phyloP scores from a whole-genome alignment of 2,888 invertebrate genomes.

The Suillia variegata region DNA sequence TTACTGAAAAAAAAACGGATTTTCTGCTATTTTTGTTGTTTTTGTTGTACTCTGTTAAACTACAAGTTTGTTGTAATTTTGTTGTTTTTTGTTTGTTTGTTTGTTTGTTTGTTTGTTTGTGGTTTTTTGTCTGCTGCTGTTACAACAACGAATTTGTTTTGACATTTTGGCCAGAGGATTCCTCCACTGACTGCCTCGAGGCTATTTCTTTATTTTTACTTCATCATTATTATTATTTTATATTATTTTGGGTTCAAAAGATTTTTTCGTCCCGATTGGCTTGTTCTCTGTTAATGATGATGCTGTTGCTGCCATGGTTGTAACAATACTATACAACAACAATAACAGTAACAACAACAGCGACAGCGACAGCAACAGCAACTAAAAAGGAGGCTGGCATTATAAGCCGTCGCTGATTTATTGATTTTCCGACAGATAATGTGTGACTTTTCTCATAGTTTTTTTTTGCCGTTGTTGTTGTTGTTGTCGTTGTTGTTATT shows the following conservation, averaged over 20 bases:
- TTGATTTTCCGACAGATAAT: constrained; percentile 55
- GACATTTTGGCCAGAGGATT: neutral
- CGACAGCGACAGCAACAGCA: no score
- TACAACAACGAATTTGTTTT: neutral
- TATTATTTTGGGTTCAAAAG: no score
- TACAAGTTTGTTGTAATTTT: neutral
- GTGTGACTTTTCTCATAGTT: constrained; percentile 55
- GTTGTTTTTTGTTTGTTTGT: neutral
- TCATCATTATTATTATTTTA: neutral
- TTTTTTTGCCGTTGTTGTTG: constrained; percentile 3
- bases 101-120: no score
- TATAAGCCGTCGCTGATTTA: constrained; percentile 39
- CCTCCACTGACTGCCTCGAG: no score
- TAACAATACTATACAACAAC: no score
- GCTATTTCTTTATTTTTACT: neutral
- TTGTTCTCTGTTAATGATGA: neutral
- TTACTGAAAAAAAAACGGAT: neutral
- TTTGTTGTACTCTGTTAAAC: neutral
- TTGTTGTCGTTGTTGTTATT: no score
- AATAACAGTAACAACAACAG: no score
- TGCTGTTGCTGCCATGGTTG: no score
- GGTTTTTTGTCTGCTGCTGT: no score
- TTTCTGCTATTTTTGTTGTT: no score
- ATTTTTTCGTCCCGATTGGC: neutral
- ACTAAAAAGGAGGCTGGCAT: neutral